Conservation (phyloP, 2,113 vertebrate genomes). For the Mastomys natalensis region DNA sequence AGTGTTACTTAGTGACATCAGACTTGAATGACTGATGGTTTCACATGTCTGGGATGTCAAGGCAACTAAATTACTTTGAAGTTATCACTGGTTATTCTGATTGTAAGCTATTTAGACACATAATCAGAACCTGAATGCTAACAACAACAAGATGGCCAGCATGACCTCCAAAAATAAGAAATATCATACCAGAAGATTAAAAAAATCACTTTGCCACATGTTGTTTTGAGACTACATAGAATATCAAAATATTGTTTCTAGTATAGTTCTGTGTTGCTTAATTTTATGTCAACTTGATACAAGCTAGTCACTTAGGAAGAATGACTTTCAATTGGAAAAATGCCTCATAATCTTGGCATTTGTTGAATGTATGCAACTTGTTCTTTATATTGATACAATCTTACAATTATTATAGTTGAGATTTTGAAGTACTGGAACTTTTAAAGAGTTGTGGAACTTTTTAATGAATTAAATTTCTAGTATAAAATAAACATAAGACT, state of each 20-base stretch:
- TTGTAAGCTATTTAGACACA: constrained; percentile 70
- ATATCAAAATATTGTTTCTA: background rate
- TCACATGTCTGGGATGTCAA: constrained; percentile 76
- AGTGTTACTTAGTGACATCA: constrained; percentile 28
- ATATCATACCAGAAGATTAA: constrained; percentile 43
- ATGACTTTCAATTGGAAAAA: background rate
- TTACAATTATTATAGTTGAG: background rate
- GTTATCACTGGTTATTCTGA: constrained; percentile 65
- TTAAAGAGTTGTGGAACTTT: background rate
- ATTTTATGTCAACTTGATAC: background rate
- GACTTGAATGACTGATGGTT: constrained; percentile 36
- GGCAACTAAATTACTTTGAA: constrained; percentile 74
- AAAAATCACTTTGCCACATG: constrained; percentile 21
- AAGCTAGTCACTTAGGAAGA: background rate
- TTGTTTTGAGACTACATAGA: constrained; percentile 39
- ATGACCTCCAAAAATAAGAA: constrained; percentile 73
- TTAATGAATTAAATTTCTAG: background rate
- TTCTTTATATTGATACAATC: background rate
- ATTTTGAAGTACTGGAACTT: background rate
- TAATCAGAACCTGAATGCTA: constrained; percentile 58
- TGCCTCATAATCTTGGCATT: background rate
- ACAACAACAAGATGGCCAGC: constrained; percentile 62
- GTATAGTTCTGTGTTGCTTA: background rate
- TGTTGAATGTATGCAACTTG: background rate
- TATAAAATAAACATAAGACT: background rate